These are phyloP conservation scores for Ctenomys sociabilis DNA, from an alignment of 2,113 vertebrate species.

Conservation along the genomic window DNA sequence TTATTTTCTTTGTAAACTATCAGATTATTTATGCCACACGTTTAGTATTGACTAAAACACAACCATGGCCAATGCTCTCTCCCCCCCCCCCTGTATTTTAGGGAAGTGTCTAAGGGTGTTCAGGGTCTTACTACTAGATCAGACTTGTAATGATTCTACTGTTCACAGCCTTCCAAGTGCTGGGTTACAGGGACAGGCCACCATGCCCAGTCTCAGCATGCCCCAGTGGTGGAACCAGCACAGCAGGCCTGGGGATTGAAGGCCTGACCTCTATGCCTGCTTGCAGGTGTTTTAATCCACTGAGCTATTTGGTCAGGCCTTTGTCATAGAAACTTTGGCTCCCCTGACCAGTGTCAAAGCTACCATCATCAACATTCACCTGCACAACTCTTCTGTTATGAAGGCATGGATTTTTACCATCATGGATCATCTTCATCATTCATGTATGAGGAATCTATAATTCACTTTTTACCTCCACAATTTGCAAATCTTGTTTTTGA, in stretches of 20 bases:
- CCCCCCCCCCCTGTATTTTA: too few relatives aligned
- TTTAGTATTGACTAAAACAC: not conserved
- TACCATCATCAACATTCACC: not conserved
- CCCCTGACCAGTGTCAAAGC: not conserved
- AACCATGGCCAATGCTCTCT: not conserved
- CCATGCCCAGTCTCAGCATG: too few relatives aligned
- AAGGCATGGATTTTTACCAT: not conserved
- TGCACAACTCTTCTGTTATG: not conserved
- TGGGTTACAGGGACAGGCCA: too few relatives aligned
- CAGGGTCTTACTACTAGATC: too few relatives aligned
- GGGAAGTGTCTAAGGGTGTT: too few relatives aligned
- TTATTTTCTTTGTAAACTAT: not conserved
- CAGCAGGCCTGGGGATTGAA: too few relatives aligned
- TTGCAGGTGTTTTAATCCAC: too few relatives aligned
- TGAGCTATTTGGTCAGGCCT: too few relatives aligned
- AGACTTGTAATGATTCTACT: too few relatives aligned
- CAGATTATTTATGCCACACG: not conserved
- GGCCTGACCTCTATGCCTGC: too few relatives aligned
- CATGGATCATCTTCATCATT: not conserved
- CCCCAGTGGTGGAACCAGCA: too few relatives aligned
- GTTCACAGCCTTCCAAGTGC: too few relatives aligned
- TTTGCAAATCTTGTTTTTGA: not conserved
- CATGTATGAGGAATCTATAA: not conserved
- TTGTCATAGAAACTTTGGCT: not conserved
- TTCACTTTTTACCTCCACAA: not conserved